phyloP scores from a whole-genome alignment of 2,888 invertebrate genomes.

The Sinopyrophorus schimmeli region DNA sequence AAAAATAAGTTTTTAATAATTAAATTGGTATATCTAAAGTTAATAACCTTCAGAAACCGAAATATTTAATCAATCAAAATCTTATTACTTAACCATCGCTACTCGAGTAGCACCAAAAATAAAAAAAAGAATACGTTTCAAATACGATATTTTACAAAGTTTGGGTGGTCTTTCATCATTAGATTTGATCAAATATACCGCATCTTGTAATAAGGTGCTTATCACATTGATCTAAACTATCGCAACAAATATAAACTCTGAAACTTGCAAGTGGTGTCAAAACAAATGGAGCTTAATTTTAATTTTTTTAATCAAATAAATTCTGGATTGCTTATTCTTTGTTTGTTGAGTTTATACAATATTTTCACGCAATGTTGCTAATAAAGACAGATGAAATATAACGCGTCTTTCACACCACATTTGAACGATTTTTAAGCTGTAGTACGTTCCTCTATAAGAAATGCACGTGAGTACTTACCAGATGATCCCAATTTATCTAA shows the following conservation, averaged over 20 bases:
- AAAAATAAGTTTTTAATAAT: background rate
- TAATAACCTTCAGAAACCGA: slow-evolving; percentile 20
- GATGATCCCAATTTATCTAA: background rate
- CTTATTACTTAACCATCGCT: slow-evolving; percentile 23
- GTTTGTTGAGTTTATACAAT: too few relatives aligned
- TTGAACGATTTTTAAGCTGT: too few relatives aligned
- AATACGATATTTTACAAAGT: slow-evolving; percentile 32
- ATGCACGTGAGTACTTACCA: background rate
- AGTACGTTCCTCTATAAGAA: too few relatives aligned
- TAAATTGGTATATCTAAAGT: too few relatives aligned
- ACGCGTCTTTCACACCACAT: too few relatives aligned
- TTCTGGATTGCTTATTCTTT: slow-evolving; percentile 5
- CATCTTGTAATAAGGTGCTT: slow-evolving; percentile 26
- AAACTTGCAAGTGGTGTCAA: slow-evolving; percentile 24
- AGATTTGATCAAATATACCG: slow-evolving; percentile 30
- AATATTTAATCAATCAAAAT: slow-evolving; percentile 30
- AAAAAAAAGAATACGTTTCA: slow-evolving; percentile 22
- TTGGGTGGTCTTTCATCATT: slow-evolving; percentile 36
- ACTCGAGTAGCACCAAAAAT: slow-evolving; percentile 26
- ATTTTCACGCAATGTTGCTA: too few relatives aligned
- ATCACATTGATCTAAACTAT: slow-evolving; percentile 29
- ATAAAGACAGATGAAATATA: too few relatives aligned
- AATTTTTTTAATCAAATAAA: slow-evolving; percentile 20
- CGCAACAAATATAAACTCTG: slow-evolving; percentile 19
- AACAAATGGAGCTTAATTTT: slow-evolving; percentile 24